Evolutionary conservation across 2,888 invertebrate species (phyloP), one percentile per base, ranked within the genome.

Genomic region (Rotaria socialis): DNA sequence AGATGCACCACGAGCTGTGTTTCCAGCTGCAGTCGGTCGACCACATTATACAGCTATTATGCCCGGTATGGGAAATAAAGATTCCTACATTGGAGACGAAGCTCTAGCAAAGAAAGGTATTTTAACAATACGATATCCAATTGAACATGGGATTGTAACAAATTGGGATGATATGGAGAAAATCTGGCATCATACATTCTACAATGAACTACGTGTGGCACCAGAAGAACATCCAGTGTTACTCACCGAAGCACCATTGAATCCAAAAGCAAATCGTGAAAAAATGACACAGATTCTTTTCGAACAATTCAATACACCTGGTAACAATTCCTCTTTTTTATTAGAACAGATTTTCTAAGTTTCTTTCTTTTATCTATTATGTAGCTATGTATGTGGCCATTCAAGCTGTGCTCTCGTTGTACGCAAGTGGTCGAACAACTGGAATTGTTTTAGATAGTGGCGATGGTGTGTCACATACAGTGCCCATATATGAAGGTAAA

Each of bases 401-500:
- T 55, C 88, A 88, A 75, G 88, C 88, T 22, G 88, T 88, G 5
- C 86, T 88, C 7, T 88, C 86, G 41, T 80, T 87, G 7, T 88
- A 88, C 35, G 87, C 88, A 24, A 86, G 86, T 85, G 88, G 88
- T 80, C 86, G 88, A 27, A 88, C 88, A 47, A 88, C 88, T 80
- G 88, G 96, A 94, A 96, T 96, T 92, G 96, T 96, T 88, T 93
- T 96, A 90, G 96, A 96, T 93, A 95, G 95, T 89, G 96, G 96
- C 88, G 96, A 96, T 92, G 96, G 96, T 92, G 96, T 96, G 88
- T 95, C 96, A 85, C 96, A 96, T 94, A 95, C 95, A 86, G 95
- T 96, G 87, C 96, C 96, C 92, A 96, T 96, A 93, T 96, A 96
- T 92, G 96, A 96, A 93, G 95, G 50, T 50, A 50, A 50, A 50